A percentile compares a stretch with the other conserved stretches of the same genome.
Conservation (phyloP, 2,113 vertebrate genomes). For the Myiopsitta monachus region DNA sequence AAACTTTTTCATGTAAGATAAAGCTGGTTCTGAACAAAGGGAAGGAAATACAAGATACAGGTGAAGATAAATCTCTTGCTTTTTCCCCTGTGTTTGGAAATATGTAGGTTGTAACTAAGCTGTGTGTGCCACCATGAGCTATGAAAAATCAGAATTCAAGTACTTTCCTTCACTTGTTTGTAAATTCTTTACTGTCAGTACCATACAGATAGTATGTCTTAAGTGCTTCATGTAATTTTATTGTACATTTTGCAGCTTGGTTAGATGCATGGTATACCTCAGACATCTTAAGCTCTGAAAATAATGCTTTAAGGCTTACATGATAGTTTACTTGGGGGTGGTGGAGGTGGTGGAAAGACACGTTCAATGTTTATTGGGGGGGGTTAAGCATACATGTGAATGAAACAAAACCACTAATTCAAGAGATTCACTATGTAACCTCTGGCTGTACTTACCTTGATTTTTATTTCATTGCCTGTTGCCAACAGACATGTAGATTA, state of each 20-base stretch:
- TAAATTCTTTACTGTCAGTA: not conserved
- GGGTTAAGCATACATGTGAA: not conserved
- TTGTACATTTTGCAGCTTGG: not conserved
- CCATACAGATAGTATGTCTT: not conserved
- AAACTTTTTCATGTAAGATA: not conserved
- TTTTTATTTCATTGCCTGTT: not conserved
- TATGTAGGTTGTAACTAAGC: not conserved
- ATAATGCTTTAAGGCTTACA: not conserved
- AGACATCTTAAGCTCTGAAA: not conserved
- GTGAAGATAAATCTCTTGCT: not conserved
- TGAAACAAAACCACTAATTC: not conserved
- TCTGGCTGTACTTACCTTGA: not conserved
- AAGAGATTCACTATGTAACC: not conserved
- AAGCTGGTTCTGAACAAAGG: not conserved
- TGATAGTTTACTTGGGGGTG: not conserved
- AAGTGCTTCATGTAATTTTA: not conserved
- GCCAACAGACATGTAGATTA: not conserved
- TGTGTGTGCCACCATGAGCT: rapidly evolving
- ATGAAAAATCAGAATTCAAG: not conserved
- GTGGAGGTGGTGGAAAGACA: not conserved
- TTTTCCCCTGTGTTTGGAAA: not conserved
- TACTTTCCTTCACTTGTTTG: not conserved
- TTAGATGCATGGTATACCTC: not conserved
- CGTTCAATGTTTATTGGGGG: not conserved
- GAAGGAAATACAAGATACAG: not conserved